These are phyloP conservation scores for Cephalopholis sonnerati DNA, from an alignment of 2,113 vertebrate species.

Conservation along the genomic window DNA sequence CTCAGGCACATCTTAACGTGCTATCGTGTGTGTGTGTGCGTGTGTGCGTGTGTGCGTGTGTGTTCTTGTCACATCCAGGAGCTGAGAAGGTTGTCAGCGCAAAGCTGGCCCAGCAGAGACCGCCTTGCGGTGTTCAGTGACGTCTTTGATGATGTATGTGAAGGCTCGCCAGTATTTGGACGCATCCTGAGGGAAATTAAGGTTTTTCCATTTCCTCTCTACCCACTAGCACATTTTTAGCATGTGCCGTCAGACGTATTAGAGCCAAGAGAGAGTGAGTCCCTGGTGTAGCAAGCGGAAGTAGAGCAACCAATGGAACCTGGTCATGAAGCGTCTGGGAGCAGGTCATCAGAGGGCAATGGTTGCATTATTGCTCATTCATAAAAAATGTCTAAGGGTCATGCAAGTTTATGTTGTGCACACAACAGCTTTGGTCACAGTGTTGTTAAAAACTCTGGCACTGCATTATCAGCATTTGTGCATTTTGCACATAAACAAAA, in stretches of 20 bases:
- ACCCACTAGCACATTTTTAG: constrained; percentile 79
- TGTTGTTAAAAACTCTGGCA: background rate
- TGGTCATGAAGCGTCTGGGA: constrained; percentile 51
- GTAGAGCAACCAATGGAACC: constrained; percentile 71
- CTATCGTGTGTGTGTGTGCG: constrained; percentile 46
- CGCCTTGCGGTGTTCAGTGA: constrained; percentile 80
- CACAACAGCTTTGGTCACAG: background rate
- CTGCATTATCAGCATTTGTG: background rate
- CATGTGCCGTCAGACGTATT: constrained; percentile 65
- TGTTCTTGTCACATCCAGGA: constrained; percentile 75
- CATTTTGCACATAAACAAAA: constrained; percentile 4
- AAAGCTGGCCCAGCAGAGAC: constrained; percentile 71
- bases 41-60: constrained; percentile 48
- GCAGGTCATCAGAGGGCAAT: constrained; percentile 53
- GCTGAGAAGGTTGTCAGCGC: constrained; percentile 76
- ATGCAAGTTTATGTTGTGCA: constrained; percentile 19
- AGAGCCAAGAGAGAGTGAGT: constrained; percentile 67
- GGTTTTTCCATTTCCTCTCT: constrained; percentile 82
- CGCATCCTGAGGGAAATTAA: constrained; percentile 88
- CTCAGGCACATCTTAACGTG: constrained; percentile 24
- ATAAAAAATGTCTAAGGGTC: constrained; percentile 4
- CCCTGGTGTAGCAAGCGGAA: constrained; percentile 67
- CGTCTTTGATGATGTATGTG: constrained; percentile 87
- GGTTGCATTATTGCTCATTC: constrained; percentile 37
- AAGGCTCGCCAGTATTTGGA: constrained; percentile 84